Evolutionary conservation across 2,888 invertebrate species (phyloP), one percentile per base, ranked within the genome.

Genomic region (Brachyptera putata): DNA sequence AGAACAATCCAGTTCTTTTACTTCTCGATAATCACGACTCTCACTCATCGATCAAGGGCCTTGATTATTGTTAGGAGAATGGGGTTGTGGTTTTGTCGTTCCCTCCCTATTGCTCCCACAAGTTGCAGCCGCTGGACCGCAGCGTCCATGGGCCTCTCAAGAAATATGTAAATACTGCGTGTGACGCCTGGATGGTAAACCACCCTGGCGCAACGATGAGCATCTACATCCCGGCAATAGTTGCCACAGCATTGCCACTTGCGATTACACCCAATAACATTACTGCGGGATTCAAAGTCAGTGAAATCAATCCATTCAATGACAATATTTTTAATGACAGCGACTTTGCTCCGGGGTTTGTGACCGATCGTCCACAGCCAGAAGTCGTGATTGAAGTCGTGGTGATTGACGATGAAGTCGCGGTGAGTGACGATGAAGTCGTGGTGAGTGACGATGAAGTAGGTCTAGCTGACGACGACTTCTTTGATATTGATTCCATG

Each of bases 91-190:
- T 72, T 49, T 61, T 73, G 13, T 67, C 70, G 24, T 67, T 72
- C 55, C 69, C 71, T 1, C 70, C 71, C 1, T 72, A 74, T 57
- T 69, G 70, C 60, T 66, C 68, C 1, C 72, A 74, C 58, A 70
- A 69, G 55, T 59, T 73, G 18, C 72, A 73, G 63, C 72, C 71
- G 11, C 63, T 71, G 1, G 70, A 73, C 61, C 57, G 69, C 26
- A 63, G 64, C 26, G 67, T 70, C 5, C 72, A 65, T 63, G 69
- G 69, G 3, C 69, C 71, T 14, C 67, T 73, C n/a, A 73, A 73
- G 65, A 69, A 66, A 55, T 63, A 61, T 55, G 57, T 69, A 30
- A 71, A 71, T 49, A 55, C 64, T 14, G 64, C 67, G 4, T 66
- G 62, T 34, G 69, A 70, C 56, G 57, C 65, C 13, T 74, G 70